phyloP scores from a whole-genome alignment of 2,113 vertebrate species.

The Crotophaga sulcirostris region DNA sequence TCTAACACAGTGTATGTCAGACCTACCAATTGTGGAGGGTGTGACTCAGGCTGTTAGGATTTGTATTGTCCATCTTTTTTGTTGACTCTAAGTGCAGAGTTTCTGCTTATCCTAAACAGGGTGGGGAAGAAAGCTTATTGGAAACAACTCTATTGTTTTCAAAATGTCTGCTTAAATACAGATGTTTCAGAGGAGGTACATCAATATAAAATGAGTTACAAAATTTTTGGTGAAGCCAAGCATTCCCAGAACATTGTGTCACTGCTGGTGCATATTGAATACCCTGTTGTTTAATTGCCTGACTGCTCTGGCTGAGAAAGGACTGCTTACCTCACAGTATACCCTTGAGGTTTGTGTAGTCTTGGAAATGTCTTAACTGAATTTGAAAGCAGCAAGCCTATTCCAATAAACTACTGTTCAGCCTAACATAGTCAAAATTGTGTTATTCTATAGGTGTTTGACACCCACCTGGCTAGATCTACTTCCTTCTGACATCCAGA shows the following conservation, averaged over 20 bases:
- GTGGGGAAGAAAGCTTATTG: neutral
- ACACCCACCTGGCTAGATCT: neutral
- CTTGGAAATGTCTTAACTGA: neutral
- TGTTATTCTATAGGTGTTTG: neutral
- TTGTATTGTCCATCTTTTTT: neutral
- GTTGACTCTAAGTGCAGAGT: neutral
- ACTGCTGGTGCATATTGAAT: neutral
- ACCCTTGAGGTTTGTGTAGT: neutral
- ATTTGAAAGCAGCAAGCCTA: neutral
- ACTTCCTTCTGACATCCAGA: neutral
- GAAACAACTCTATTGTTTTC: neutral
- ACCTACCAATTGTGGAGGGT: neutral
- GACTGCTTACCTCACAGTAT: neutral
- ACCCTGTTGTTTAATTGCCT: neutral
- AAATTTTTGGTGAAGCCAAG: neutral
- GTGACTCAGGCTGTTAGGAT: neutral
- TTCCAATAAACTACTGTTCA: neutral
- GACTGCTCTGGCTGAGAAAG: neutral
- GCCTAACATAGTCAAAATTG: neutral
- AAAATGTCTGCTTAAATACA: neutral
- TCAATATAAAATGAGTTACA: neutral
- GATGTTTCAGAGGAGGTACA: neutral
- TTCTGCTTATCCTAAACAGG: neutral
- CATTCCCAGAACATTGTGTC: neutral
- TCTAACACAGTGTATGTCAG: neutral